A percentile compares a stretch with the other conserved stretches of the same genome.
Conservation (phyloP, 2,888 invertebrate species). For the Chamaedrilus cognettii region DNA sequence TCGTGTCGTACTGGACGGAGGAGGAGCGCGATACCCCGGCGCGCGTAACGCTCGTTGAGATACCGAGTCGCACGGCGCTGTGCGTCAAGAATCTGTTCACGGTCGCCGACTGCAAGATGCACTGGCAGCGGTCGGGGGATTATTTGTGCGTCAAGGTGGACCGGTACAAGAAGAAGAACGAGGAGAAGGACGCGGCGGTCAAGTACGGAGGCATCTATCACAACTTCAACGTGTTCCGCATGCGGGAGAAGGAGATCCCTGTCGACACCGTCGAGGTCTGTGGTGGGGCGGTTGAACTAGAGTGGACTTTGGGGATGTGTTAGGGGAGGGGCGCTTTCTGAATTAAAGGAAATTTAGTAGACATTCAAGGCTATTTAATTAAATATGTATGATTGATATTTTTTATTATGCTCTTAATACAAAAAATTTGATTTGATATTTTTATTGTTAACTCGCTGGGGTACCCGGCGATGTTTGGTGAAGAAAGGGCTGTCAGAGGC, state of each 20-base stretch:
- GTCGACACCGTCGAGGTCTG: slow-evolving; percentile 97
- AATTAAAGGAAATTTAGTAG: too few species aligned
- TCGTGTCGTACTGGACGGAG: slow-evolving; percentile 97
- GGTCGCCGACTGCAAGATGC: slow-evolving; percentile 97
- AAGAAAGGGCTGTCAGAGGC: too few species aligned
- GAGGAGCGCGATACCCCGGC: slow-evolving; percentile 93
- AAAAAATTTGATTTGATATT: too few species aligned
- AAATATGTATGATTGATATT: too few species aligned
- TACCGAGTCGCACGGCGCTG: slow-evolving; percentile 69
- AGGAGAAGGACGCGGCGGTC: slow-evolving; percentile 70
- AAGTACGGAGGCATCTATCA: slow-evolving; percentile 81
- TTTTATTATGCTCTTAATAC: too few species aligned
- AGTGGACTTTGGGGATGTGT: too few species aligned
- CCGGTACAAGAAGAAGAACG: slow-evolving; percentile 84
- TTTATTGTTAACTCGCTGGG: too few species aligned
- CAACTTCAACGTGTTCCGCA: slow-evolving; percentile 99
- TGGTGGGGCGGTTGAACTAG: too few species aligned
- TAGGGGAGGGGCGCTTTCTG: too few species aligned
- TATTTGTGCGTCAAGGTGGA: slow-evolving; percentile 96
- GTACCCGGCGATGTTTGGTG: too few species aligned
- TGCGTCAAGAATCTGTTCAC: slow-evolving; percentile 96
- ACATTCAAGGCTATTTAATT: too few species aligned
- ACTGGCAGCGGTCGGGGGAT: slow-evolving; percentile 99
- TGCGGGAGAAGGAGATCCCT: slow-evolving; percentile 96
- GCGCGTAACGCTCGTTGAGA: slow-evolving; percentile 86